Conservation (phyloP, 2,797 vertebrate species). For the Sebastes minor region DNA sequence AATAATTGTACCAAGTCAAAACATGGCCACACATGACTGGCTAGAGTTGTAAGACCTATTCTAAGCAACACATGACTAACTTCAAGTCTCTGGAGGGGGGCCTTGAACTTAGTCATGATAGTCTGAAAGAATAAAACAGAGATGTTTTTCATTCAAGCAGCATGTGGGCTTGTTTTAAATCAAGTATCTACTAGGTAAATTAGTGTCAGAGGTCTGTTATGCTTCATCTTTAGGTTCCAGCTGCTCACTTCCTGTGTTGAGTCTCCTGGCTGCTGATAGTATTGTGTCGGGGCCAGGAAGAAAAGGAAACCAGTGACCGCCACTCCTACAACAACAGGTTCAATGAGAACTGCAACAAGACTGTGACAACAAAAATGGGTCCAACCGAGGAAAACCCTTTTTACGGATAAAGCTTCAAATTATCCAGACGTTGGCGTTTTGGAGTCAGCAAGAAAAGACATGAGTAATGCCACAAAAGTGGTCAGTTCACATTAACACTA, state of each 20-base stretch:
- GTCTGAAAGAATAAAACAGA: not conserved
- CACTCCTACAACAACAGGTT: slow-evolving; percentile 72
- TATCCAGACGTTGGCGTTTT: slow-evolving; percentile 2
- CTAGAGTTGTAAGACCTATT: not conserved
- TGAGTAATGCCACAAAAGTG: slow-evolving; percentile 18
- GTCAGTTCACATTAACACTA: slow-evolving; percentile 22
- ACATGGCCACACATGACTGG: not conserved
- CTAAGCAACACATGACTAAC: not conserved
- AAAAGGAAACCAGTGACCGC: slow-evolving; percentile 66
- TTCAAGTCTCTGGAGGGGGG: not conserved
- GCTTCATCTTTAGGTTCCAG: slow-evolving; percentile 45
- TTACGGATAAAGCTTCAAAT: slow-evolving; percentile 6
- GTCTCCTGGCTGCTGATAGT: slow-evolving; percentile 65
- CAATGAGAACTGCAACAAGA: slow-evolving; percentile 32
- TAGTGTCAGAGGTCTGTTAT: slow-evolving; percentile 5
- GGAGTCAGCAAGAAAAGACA: slow-evolving; percentile 31
- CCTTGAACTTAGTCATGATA: not conserved
- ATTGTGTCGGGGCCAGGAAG: slow-evolving; percentile 67
- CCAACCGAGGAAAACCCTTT: slow-evolving; percentile 4
- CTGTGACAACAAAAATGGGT: slow-evolving; percentile 1
- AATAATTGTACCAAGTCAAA: not conserved
- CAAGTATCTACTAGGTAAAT: not conserved
- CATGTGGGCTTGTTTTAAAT: not conserved
- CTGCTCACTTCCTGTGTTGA: slow-evolving; percentile 68
- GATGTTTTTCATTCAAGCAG: not conserved